Conservation (phyloP, 2,113 vertebrate species). For the Uria lomvia region DNA sequence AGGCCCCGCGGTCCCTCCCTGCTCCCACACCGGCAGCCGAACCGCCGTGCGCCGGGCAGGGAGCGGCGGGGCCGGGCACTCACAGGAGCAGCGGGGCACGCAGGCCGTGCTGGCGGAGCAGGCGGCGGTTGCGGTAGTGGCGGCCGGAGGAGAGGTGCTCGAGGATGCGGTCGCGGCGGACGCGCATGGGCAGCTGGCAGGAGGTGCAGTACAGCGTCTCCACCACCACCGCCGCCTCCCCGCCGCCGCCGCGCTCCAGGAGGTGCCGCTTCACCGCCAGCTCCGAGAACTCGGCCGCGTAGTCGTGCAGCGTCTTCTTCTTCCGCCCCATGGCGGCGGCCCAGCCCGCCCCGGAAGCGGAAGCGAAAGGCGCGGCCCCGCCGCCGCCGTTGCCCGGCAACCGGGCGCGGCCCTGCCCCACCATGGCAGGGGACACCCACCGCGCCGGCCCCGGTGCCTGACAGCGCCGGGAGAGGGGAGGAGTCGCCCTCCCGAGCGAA, state of each 20-base stretch:
- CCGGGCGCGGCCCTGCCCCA: background rate
- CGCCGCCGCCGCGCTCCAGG: background rate
- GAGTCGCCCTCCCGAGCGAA: background rate
- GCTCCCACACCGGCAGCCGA: background rate
- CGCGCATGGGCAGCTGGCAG: slow-evolving; percentile 62
- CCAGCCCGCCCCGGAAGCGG: background rate
- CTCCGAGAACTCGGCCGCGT: slow-evolving; percentile 46
- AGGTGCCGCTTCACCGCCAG: slow-evolving; percentile 48
- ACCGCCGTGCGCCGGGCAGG: too few species aligned
- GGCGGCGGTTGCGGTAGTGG: slow-evolving; percentile 48
- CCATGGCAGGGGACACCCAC: too few species aligned
- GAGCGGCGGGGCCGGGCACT: background rate
- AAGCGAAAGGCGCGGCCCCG: background rate
- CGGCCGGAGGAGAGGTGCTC: slow-evolving; percentile 59
- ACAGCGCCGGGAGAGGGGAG: background rate
- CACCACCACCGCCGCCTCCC: background rate
- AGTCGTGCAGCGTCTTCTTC: slow-evolving; percentile 57
- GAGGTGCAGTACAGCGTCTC: slow-evolving; percentile 54
- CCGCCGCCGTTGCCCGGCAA: background rate
- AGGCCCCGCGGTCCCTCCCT: background rate
- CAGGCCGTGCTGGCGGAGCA: slow-evolving; percentile 32
- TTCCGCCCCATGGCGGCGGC: slow-evolving; percentile 43
- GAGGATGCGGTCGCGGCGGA: slow-evolving; percentile 47
- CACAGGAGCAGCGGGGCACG: slow-evolving; percentile 21
- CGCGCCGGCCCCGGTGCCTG: background rate